Evolutionary conservation across 2,113 vertebrate genomes (phyloP), one percentile per base, ranked within the genome.

Genomic region (Protomyctophum bolini): DNA sequence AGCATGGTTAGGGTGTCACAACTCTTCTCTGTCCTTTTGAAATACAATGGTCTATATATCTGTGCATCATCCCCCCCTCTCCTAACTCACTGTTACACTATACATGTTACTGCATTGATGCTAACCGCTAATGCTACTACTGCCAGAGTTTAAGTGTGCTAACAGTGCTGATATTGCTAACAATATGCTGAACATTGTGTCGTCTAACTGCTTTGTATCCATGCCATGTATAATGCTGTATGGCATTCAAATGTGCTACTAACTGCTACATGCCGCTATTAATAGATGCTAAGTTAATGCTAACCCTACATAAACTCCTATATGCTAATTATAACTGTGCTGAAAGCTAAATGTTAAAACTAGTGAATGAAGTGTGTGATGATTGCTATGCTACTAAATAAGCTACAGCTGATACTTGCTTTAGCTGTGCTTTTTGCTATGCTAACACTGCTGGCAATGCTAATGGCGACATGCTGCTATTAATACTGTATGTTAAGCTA

Each of bases 1-100:
- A 55, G 52, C 52, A 41, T 11, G 51, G 10, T 54, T 54, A 54
- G 55, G 15, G 55, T 21, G 11, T 6, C 55, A 57, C 8, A 21
- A 12, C 48, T 15, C 8, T 55, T 57, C 41, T 72, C 55, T 57
- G n/a, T 69, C 60, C 47, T 65, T 57, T 45, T 76, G 63, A 71
- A 77, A 49, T 6, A 10, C 45, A 57, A 63, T 9, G 1, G 62
- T 64, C 75, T 79, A 66, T 83, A 2, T 84, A 68, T 82, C 56
- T 87, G 86, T 88, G 73, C 82, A 82, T 81, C 87, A 81, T 85
- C 82, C 68, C 79, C 33, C 83, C 79, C 79, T 78, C 79, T 85
- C 83, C 73, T 62, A 76, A 86, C 57, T 79, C 86, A 81, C 86
- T 79, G 77, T 85, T 41, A 85, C 59, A 78, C 72, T 86, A 58